A percentile compares a stretch with the other conserved stretches of the same genome.
These are phyloP conservation scores for Seira sanloemensis DNA, from an alignment of 2,888 invertebrate genomes.

Conservation along the genomic window DNA sequence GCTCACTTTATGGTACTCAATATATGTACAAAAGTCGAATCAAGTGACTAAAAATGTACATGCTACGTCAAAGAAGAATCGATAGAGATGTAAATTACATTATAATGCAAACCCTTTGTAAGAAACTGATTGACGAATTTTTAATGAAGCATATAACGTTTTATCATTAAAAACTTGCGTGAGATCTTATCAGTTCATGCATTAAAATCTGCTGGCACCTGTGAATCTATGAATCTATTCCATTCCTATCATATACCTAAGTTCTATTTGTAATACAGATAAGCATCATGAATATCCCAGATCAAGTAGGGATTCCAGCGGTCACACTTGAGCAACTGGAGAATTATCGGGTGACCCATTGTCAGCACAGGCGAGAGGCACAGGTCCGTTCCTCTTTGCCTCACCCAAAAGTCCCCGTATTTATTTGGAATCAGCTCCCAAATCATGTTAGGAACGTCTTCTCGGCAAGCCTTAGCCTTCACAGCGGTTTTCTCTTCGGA, in stretches of 20 bases:
- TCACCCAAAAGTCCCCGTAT: constrained; percentile 61
- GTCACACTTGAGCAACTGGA: constrained; percentile 54
- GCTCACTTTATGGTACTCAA: too few relatives aligned
- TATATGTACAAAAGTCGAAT: too few relatives aligned
- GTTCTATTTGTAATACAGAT: constrained; percentile 53
- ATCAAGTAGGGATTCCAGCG: constrained; percentile 49
- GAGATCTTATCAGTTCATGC: constrained; percentile 40
- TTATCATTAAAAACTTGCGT: too few relatives aligned
- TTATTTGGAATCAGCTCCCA: constrained; percentile 64
- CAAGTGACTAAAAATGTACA: too few relatives aligned
- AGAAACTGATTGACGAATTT: too few relatives aligned
- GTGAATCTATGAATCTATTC: too few relatives aligned
- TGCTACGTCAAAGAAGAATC: too few relatives aligned
- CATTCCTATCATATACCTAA: too few relatives aligned
- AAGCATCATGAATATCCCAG: constrained; percentile 65
- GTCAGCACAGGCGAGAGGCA: constrained; percentile 63
- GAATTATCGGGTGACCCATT: constrained; percentile 18
- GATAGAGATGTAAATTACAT: too few relatives aligned
- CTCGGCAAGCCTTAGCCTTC: constrained; percentile 52
- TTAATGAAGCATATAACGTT: too few relatives aligned
- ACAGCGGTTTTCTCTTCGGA: constrained; percentile 46
- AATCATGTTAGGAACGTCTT: constrained; percentile 47
- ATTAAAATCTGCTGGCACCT: neutral
- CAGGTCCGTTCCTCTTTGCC: constrained; percentile 45
- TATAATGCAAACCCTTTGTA: too few relatives aligned